Percentiles rank a stretch among this genome's conserved stretches.
Evolutionary conservation across 2,888 invertebrate genomes (phyloP).

Genomic region (Toxonevra muliebris): DNA sequence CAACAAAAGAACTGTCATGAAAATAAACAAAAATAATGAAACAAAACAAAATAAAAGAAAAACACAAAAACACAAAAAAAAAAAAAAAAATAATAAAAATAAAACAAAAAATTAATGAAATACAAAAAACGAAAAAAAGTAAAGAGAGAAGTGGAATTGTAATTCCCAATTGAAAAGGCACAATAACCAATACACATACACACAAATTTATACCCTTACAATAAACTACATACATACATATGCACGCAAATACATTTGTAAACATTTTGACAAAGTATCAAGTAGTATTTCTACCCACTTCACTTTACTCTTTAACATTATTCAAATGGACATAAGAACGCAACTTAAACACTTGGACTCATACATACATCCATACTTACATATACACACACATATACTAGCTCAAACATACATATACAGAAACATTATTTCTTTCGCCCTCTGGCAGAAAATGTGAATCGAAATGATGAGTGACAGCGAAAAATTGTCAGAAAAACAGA

Average conservation of each 20-base stretch:
- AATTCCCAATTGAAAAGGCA: background rate
- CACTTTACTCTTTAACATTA: background rate
- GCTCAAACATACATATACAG: background rate
- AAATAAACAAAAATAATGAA: conserved; percentile 21
- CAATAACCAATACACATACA: too few relatives aligned
- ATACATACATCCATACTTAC: background rate
- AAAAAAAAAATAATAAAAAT: background rate
- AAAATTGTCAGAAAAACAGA: background rate
- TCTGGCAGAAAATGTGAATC: background rate
- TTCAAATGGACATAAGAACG: background rate
- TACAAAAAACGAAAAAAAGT: background rate
- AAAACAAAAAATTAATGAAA: background rate
- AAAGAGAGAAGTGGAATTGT: background rate
- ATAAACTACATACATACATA: background rate
- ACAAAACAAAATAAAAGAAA: conserved; percentile 7
- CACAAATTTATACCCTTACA: too few relatives aligned
- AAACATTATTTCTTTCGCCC: background rate
- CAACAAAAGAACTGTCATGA: conserved; percentile 29
- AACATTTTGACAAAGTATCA: conserved; percentile 18
- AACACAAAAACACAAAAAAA: conserved; percentile 7
- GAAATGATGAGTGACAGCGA: background rate
- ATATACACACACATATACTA: background rate
- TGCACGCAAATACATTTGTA: conserved; percentile 5
- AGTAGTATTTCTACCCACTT: background rate
- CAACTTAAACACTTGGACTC: background rate